Conservation (phyloP, 64 coral and sea anemone genomes). For the Porites lutea region DNA sequence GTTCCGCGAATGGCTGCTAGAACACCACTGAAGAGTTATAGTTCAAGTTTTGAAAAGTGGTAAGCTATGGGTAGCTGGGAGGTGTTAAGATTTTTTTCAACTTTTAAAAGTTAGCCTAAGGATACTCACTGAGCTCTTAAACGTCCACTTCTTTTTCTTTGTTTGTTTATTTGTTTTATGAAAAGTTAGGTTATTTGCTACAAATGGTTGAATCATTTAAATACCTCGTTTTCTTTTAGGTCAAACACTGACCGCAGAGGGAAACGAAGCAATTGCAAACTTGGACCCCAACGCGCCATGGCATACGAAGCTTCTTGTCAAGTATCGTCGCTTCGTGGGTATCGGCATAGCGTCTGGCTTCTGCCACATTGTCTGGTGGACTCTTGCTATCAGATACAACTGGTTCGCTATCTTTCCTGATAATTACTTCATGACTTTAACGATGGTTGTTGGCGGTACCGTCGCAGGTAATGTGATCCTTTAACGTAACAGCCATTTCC, state of each 20-base stretch:
- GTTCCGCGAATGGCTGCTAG: too few species aligned
- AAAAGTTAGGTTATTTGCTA: too few species aligned
- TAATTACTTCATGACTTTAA: conserved; percentile 79
- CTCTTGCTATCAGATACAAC: conserved; percentile 75
- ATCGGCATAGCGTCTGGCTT: conserved; percentile 58
- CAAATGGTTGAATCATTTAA: too few species aligned
- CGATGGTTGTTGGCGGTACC: conserved; percentile 80
- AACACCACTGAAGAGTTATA: too few species aligned
- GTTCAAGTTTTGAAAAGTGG: too few species aligned
- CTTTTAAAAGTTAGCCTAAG: too few species aligned
- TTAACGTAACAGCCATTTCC: background rate
- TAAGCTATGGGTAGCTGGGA: too few species aligned
- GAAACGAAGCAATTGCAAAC: conserved; percentile 45
- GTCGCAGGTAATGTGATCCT: conserved; percentile 69
- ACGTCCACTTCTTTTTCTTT: too few species aligned
- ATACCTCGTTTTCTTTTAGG: conserved; percentile 3
- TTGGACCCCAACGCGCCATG: conserved; percentile 62
- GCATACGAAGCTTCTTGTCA: conserved; percentile 69
- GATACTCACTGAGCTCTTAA: too few species aligned
- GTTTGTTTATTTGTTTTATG: too few species aligned
- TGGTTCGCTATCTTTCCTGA: conserved; percentile 80
- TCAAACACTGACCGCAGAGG: conserved; percentile 48
- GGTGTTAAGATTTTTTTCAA: too few species aligned
- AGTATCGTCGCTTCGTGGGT: conserved; percentile 76
- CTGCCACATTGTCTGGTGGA: conserved; percentile 84